Evolutionary conservation across 2,888 invertebrate species (phyloP), one percentile per base, ranked within the genome.

Genomic region (Rhingia campestris): DNA sequence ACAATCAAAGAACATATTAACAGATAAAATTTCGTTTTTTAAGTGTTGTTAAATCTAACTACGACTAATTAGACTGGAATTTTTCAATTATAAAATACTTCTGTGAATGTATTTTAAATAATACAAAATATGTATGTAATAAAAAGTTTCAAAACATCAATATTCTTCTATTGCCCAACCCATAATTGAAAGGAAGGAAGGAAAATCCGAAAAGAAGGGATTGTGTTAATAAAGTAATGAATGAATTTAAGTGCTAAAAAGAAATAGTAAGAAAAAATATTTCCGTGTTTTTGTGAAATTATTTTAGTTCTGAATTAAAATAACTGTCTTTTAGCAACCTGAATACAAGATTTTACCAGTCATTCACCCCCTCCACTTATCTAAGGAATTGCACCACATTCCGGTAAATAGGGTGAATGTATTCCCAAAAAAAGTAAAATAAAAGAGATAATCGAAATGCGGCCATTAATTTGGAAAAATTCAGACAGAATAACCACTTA

Each of bases 381-480:
- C 76, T 59, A 63, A 79, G 56, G 51, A 66, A 22, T 77, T 63
- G 12, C 64, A 66, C 39, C 14, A 47, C 14, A 61, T 61, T 69
- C 35, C 61, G 53, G 59, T 37, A 73, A 72, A 66, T 58, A 59
- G 45, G 51, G 64, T 72, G 58, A 72, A 73, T 64, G 72, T 72
- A 72, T 70, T 58, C 64, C 49, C 35, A 43, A 79, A 43, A 37
- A n/a, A 45, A 41, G 67, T 30, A 43, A 12, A 69, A 56, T 61
- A 69, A 69, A 63, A 37, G 54, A 53, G 51, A 14, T 6, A 51
- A 39, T 45, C 22, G 37, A 77, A 77, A 70, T 64, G 70, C 49
- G 56, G 56, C 43, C 39, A 66, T 47, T 32, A 61, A 61, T 30
- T 66, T 66, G 49, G 59, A 39, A 22, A 61, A 73, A 58, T 72